These are phyloP conservation scores for Drosophila nigricruria DNA, from an alignment of 2,888 invertebrate species.

Conservation along the genomic window DNA sequence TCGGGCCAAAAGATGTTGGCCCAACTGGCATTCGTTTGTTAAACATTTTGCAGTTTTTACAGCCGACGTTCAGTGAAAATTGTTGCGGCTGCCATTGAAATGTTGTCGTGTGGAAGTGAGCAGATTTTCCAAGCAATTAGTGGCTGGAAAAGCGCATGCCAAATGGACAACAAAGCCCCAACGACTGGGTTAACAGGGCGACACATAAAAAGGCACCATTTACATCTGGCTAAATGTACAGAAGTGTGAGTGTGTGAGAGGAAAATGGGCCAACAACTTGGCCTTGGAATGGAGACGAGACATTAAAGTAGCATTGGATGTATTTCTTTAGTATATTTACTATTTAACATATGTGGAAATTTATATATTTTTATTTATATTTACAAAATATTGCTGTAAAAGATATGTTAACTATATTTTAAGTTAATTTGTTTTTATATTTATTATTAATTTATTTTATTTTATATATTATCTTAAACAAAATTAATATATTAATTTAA, in stretches of 20 bases:
- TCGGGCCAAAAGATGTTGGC: slow-evolving; percentile 43
- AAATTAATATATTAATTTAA: too few relatives aligned
- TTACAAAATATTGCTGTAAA: not conserved
- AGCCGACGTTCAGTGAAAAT: slow-evolving; percentile 48
- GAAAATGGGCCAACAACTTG: slow-evolving; percentile 16
- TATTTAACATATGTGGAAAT: not conserved
- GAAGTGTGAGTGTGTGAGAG: not conserved
- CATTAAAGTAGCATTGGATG: not conserved
- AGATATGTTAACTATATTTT: too few relatives aligned
- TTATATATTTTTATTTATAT: not conserved
- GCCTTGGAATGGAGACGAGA: slow-evolving; percentile 15
- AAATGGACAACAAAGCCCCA: slow-evolving; percentile 39
- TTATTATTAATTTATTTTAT: too few relatives aligned
- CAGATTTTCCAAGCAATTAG: slow-evolving; percentile 78
- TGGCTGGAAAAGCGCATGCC: slow-evolving; percentile 49
- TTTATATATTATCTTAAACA: too few relatives aligned
- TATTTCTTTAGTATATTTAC: not conserved
- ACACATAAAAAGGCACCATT: slow-evolving; percentile 9
- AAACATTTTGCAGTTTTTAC: slow-evolving; percentile 58
- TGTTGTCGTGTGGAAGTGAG: slow-evolving; percentile 68
- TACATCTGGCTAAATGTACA: not conserved
- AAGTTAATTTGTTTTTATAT: too few relatives aligned
- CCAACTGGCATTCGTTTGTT: slow-evolving; percentile 26
- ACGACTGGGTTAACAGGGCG: slow-evolving; percentile 44
- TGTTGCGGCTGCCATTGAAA: slow-evolving; percentile 70